phyloP scores from a whole-genome alignment of 2,888 invertebrate species.

The Calliopum simillimum region DNA sequence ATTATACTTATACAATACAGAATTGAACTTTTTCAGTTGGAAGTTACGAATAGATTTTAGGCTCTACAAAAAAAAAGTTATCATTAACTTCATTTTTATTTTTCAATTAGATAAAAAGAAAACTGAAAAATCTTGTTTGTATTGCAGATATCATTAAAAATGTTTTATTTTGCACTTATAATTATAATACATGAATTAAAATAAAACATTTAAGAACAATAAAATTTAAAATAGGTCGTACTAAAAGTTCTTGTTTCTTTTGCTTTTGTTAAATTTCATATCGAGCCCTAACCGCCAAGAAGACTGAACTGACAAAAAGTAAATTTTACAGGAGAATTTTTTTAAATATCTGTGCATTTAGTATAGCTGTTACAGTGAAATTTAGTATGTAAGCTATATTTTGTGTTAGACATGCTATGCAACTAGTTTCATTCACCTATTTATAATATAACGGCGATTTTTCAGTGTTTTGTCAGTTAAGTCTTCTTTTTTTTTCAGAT shows the following conservation, averaged over 20 bases:
- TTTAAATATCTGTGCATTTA: no score
- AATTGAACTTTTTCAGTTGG: conserved; percentile 5
- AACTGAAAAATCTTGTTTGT: not conserved
- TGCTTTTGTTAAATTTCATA: not conserved
- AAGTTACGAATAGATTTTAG: not conserved
- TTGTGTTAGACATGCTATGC: no score
- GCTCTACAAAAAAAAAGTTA: not conserved
- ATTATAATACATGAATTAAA: not conserved
- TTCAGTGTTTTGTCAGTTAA: no score
- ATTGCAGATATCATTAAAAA: not conserved
- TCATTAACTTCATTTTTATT: not conserved
- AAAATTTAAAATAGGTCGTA: conserved; percentile 8
- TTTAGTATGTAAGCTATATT: no score
- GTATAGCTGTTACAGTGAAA: no score
- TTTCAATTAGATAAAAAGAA: not conserved
- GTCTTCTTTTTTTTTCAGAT: no score
- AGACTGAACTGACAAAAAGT: no score
- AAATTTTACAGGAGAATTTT: no score
- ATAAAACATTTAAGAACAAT: conserved; percentile 11
- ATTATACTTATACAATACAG: not conserved
- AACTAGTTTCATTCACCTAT: no score
- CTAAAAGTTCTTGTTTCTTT: not conserved
- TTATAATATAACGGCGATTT: no score
- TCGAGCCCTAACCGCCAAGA: no score
- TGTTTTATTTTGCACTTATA: not conserved